Conservation (phyloP, 2,797 vertebrate genomes). For the Neoniphon sammara region DNA sequence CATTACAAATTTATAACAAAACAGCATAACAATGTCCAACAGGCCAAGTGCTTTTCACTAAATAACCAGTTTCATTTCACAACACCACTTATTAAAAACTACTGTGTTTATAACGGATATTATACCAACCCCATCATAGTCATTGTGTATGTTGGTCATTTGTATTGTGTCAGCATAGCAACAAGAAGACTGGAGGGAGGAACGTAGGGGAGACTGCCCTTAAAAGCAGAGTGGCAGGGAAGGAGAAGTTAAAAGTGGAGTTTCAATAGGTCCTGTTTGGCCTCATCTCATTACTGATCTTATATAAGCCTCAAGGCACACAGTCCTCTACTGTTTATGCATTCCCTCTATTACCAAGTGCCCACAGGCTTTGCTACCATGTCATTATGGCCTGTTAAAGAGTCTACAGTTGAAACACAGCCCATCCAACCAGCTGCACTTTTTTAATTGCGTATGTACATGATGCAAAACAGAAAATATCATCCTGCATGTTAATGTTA, state of each 20-base stretch:
- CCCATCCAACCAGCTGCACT: constrained; percentile 37
- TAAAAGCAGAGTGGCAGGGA: constrained; percentile 6
- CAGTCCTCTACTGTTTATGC: constrained; percentile 45
- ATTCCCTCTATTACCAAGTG: constrained; percentile 36
- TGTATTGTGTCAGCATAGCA: constrained; percentile 7
- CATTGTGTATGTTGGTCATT: constrained; percentile 33
- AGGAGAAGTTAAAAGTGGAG: constrained; percentile 33
- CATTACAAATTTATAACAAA: constrained; percentile 25
- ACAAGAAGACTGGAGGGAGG: constrained; percentile 23
- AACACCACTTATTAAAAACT: not conserved
- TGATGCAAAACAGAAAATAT: constrained; percentile 64
- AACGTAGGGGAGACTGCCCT: constrained; percentile 36
- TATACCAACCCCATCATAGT: constrained; percentile 40
- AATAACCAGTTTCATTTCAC: constrained; percentile 35
- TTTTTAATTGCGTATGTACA: constrained; percentile 46
- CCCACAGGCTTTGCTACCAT: constrained; percentile 46
- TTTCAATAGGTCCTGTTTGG: constrained; percentile 29
- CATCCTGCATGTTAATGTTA: constrained; percentile 22
- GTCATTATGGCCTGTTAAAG: constrained; percentile 54
- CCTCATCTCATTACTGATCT: constrained; percentile 56
- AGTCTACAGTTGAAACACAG: constrained; percentile 49
- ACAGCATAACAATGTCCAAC: constrained; percentile 2
- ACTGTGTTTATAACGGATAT: constrained; percentile 31
- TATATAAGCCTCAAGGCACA: constrained; percentile 50
- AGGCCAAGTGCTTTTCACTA: constrained; percentile 11